phyloP scores from a whole-genome alignment of 2,888 invertebrate genomes.

The Notocelia uddmanniana region DNA sequence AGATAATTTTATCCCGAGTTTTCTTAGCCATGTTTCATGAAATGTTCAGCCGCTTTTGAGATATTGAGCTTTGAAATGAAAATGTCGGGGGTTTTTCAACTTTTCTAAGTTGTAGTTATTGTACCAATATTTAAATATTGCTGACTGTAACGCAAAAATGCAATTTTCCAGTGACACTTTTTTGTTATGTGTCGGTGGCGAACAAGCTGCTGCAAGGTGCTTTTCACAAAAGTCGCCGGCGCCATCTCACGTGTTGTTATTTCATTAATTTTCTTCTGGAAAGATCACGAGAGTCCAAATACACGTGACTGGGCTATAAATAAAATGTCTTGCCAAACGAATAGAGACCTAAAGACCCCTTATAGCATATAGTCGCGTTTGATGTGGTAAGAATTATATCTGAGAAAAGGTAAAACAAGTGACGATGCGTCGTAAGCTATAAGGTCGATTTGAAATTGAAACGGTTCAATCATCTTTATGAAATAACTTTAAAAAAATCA shows the following conservation, averaged over 20 bases:
- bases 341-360: background rate
- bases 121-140: no score
- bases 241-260: background rate
- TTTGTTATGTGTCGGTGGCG: no score
- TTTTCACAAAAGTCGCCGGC: no score
- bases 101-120: no score
- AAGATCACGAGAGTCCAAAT: background rate
- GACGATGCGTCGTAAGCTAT: background rate
- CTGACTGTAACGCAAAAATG: no score
- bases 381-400: background rate
- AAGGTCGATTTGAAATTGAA: background rate
- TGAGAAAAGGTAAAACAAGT: background rate
- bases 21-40: no score
- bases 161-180: no score
- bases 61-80: no score
- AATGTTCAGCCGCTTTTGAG: no score
- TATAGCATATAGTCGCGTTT: background rate
- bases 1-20: no score
- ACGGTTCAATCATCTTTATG: background rate
- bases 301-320: conserved; percentile 3
- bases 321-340: background rate
- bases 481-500: background rate
- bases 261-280: background rate
- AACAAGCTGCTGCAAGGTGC: no score
- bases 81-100: no score